These are phyloP conservation scores for Rotaria magnacalcarata DNA, from an alignment of 2,888 invertebrate genomes.

Conservation along the genomic window DNA sequence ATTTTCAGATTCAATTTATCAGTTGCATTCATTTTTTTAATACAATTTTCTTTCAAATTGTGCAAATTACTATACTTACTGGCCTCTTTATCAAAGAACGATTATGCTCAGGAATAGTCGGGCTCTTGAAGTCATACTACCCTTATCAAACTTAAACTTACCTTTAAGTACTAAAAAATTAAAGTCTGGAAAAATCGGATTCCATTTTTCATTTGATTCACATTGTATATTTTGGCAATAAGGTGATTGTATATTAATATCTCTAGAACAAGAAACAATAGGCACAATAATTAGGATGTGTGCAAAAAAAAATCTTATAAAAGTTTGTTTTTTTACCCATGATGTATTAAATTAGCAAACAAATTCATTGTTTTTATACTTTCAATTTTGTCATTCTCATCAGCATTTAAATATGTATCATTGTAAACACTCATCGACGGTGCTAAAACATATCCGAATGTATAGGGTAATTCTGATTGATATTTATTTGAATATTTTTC, in stretches of 20 bases:
- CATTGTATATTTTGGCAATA: not conserved
- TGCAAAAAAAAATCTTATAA: not conserved
- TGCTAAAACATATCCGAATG: slow-evolving; percentile 32
- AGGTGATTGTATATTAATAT: not conserved
- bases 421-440: slow-evolving; percentile 32
- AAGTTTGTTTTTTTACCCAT: not conserved
- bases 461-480: slow-evolving; percentile 23
- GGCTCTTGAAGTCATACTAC: too few species aligned
- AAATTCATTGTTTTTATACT: slow-evolving; percentile 5
- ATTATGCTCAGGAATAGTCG: too few species aligned
- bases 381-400: not conserved
- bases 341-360: slow-evolving; percentile 24
- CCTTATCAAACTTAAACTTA: not conserved
- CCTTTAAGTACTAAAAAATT: not conserved
- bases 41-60: too few species aligned
- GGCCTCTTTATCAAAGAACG: too few species aligned
- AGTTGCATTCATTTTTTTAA: too few species aligned
- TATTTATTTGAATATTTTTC: slow-evolving; percentile 6
- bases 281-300: too few species aligned
- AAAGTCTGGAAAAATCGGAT: not conserved
- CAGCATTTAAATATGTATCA: slow-evolving; percentile 8
- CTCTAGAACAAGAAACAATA: not conserved
- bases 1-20: too few species aligned
- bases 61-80: too few species aligned
- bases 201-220: not conserved